Base-by-base conservation (phyloP, 1,140 invertebrate genomes). In the Drosophila setifemur region DNA sequence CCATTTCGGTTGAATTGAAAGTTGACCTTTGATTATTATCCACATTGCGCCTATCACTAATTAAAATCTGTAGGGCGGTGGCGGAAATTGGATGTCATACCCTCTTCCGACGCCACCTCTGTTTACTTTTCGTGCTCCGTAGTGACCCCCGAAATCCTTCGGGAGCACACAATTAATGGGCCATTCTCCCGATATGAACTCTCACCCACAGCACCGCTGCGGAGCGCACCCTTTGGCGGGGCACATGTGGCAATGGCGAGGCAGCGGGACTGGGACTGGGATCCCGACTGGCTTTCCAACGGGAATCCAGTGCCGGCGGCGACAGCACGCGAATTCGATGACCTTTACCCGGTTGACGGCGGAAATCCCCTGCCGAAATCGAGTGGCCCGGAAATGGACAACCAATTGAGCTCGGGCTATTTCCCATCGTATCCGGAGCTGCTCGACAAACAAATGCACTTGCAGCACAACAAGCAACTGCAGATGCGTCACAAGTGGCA, bases 51-150 rank as follows among this genome's bases (percentile, higher is more conserved):
- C 61, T 72, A 85, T 74, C 74, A 58, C 50, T 63, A 85, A 85
- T 85, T 85, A 74, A 86, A 75, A 81, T 85, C 67, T 50, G 25
- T 3, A 28, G 40, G 26, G 25, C 25, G n/a, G 12, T 26, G 76
- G 37, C 81, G 82, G 82, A 87, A 82, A 86, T 86, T 86, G 68
- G 31, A 86, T 63, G 52, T 71, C 81, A 50, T 64, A 63, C 43
- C 57, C 40, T 63, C 67, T 77, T 33, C 5, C 21, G 28, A 64
- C 11, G 35, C 57, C 53, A 61, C 26, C 35, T 12, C 18, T 37
- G 16, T 29, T 64, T 12, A 31, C 25, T 26, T n/a, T 9, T 14
- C 21, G 11, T 8, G 5, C 33, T 2, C 21, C 21, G 21, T 23
- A 3, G 12, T 18, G 48, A 16, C 12, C 12, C 11, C 9, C 18